Conservation (phyloP, 1,140 invertebrate genomes). For the Thrips palmi region DNA sequence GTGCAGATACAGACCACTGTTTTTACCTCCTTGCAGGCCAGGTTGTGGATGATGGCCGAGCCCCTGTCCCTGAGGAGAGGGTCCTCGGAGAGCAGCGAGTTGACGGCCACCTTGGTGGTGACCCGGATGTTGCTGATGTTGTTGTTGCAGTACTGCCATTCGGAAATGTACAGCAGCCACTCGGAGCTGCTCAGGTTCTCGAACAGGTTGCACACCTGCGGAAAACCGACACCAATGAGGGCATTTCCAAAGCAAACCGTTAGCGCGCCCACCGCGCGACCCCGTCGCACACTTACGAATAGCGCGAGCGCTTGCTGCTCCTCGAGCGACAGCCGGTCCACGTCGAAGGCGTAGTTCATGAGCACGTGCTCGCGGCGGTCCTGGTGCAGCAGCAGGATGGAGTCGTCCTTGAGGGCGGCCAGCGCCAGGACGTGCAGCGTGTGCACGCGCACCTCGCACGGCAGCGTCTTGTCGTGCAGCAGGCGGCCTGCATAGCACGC, state of each 20-base stretch:
- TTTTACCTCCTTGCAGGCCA: conserved; percentile 91
- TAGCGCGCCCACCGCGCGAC: background rate
- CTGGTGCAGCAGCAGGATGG: conserved; percentile 76
- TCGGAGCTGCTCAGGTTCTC: conserved; percentile 75
- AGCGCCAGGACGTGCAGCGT: conserved; percentile 48
- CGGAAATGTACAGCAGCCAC: conserved; percentile 83
- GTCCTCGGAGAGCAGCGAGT: conserved; percentile 58
- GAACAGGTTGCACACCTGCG: conserved; percentile 76
- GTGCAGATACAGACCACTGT: conserved; percentile 80
- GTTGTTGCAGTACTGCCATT: conserved; percentile 58
- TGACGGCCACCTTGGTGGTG: conserved; percentile 78
- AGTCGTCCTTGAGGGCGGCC: conserved; percentile 71
- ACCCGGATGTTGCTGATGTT: conserved; percentile 73
- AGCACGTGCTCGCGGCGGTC: conserved; percentile 73
- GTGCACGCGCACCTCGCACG: conserved; percentile 35
- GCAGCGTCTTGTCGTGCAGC: conserved; percentile 38
- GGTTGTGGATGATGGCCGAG: conserved; percentile 73
- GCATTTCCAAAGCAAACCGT: conserved; percentile 10
- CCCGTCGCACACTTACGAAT: conserved; percentile 41
- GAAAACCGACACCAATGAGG: conserved; percentile 1
- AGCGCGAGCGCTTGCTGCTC: conserved; percentile 63
- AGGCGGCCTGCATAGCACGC: conserved; percentile 33
- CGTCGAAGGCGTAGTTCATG: conserved; percentile 72
- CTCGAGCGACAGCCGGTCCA: conserved; percentile 53
- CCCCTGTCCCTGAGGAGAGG: conserved; percentile 56